A percentile compares a stretch with the other conserved stretches of the same genome.
Evolutionary conservation across 2,888 invertebrate species (phyloP).

Genomic region (Tigriopus californicus): DNA sequence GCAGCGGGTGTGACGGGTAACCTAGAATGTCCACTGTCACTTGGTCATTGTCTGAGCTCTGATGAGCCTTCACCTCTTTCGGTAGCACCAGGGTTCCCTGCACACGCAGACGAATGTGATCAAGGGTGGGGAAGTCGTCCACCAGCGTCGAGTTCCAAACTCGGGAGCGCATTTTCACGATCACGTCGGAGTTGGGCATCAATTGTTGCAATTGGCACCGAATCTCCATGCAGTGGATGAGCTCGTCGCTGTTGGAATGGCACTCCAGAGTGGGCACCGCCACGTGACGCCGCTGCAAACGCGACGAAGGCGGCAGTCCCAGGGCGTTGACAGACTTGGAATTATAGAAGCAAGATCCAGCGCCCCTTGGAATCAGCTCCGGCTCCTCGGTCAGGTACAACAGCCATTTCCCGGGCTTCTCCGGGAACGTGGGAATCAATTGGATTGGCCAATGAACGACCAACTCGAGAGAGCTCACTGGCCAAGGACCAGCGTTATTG

Average conservation of each 20-base stretch:
- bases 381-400: slow-evolving; percentile 65
- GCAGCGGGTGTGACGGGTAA: not conserved
- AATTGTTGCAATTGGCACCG: slow-evolving; percentile 19
- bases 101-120: slow-evolving; percentile 19
- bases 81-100: slow-evolving; percentile 18
- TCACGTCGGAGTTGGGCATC: slow-evolving; percentile 16
- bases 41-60: slow-evolving; percentile 17
- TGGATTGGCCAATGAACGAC: slow-evolving; percentile 74
- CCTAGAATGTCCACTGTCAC: slow-evolving; percentile 1
- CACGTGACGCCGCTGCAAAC: not conserved
- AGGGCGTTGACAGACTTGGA: slow-evolving; percentile 9
- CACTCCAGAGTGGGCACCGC: not conserved
- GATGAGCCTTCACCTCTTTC: slow-evolving; percentile 18
- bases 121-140: slow-evolving; percentile 19
- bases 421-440: slow-evolving; percentile 29
- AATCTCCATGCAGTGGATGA: slow-evolving; percentile 19
- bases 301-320: not conserved
- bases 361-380: slow-evolving; percentile 12
- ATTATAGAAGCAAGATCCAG: slow-evolving; percentile 13
- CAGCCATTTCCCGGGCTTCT: slow-evolving; percentile 53
- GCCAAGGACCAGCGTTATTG: slow-evolving; percentile 67
- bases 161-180: slow-evolving; percentile 18
- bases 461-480: slow-evolving; percentile 52
- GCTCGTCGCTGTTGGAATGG: not conserved
- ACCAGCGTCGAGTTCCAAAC: slow-evolving; percentile 20